Percentiles rank a stretch among this genome's conserved stretches.
phyloP scores from a whole-genome alignment of 2,797 vertebrate species.

The Pyrocephalus nanus region DNA sequence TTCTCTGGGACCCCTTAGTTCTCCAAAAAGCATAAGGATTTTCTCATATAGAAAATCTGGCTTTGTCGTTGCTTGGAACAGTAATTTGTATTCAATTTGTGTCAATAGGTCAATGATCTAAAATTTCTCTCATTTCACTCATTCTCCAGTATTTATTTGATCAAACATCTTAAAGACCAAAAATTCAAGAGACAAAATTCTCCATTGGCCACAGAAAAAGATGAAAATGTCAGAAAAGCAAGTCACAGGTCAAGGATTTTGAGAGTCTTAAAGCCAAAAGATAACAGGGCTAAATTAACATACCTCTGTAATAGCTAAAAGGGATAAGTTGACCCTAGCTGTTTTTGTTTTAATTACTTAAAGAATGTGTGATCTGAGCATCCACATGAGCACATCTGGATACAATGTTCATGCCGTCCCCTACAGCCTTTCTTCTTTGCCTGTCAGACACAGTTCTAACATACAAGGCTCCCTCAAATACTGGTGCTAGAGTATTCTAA shows the following conservation, averaged over 20 bases:
- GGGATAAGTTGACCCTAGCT: background rate
- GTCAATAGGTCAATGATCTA: background rate
- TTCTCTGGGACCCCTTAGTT: fast-evolving
- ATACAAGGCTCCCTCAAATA: background rate
- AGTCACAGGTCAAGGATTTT: background rate
- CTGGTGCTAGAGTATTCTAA: background rate
- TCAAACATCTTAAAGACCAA: background rate
- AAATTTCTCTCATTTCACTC: background rate
- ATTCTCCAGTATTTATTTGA: background rate
- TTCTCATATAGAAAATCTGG: background rate
- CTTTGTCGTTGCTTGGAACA: background rate
- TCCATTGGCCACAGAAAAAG: background rate
- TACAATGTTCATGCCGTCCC: background rate
- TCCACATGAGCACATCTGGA: background rate
- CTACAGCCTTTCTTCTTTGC: background rate
- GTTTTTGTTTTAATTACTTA: background rate
- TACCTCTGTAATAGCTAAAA: background rate
- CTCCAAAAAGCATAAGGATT: background rate
- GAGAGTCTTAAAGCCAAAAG: background rate
- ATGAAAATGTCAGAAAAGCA: background rate
- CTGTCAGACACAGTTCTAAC: background rate
- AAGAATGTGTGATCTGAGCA: background rate
- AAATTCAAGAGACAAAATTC: background rate
- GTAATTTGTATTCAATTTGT: background rate
- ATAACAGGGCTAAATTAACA: background rate